These are phyloP conservation scores for Coleophora flavipennella DNA, from an alignment of 2,888 invertebrate species.

Conservation along the genomic window DNA sequence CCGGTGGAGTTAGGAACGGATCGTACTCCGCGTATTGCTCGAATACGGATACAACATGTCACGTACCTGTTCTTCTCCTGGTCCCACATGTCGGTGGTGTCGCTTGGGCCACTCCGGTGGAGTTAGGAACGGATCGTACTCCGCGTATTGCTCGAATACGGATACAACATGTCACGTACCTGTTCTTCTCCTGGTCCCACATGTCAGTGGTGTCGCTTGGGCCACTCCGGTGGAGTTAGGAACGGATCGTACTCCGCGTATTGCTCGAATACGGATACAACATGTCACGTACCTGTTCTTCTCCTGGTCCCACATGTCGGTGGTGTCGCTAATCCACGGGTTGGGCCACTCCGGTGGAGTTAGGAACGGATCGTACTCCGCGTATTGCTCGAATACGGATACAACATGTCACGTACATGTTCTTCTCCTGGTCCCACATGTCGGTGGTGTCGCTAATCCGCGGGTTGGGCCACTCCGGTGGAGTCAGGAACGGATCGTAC, in stretches of 20 bases:
- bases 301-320: conserved; percentile 98
- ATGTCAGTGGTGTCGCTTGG: conserved; percentile 96
- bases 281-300: conserved; percentile 81
- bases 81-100: conserved; percentile 97
- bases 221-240: conserved; percentile 91
- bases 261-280: too few relatives aligned
- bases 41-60: too few relatives aligned
- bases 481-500: conserved; percentile 95
- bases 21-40: too few relatives aligned
- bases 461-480: conserved; percentile 95
- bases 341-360: conserved; percentile 54
- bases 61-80: conserved; percentile 89
- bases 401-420: conserved; percentile 79
- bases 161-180: too few relatives aligned
- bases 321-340: conserved; percentile 97
- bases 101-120: conserved; percentile 95
- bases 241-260: conserved; percentile 97
- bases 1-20: too few relatives aligned
- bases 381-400: too few relatives aligned
- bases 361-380: too few relatives aligned
- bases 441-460: conserved; percentile 97
- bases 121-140: conserved; percentile 96
- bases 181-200: conserved; percentile 97
- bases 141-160: conserved; percentile 96
- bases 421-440: conserved; percentile 97